Evolutionary conservation across 2,888 invertebrate species (phyloP), one percentile per base, ranked within the genome.

Genomic region (Synanthedon andrenaeformis): DNA sequence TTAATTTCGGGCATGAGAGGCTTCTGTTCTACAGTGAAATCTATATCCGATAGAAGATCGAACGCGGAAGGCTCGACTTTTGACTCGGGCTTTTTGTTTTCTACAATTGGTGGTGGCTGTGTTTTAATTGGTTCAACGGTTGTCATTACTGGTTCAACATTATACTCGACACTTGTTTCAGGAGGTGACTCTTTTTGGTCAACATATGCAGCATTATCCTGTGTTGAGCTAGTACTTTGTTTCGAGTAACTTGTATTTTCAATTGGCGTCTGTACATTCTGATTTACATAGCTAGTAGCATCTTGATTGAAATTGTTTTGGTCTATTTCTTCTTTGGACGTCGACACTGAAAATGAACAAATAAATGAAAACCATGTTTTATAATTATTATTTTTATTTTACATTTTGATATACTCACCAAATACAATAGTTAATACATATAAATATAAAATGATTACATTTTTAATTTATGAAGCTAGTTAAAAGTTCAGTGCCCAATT

Each of bases 21-120:
- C 50, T 89, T 89, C 62, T 91, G 90, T 66, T 89, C 90, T 12
- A 92, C 89, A 11, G 91, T 89, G 61, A 94, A 92, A 71, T 95
- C 94, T 51, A 95, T 89, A 52, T 92, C 95, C 0, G 94, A 92
- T 6, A 95, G 75, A 41, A 95, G 81, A 79, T 95, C 95, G 52
- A 93, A 89, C 54, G 91, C 90, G 6, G 79, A 72, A n/a, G 69
- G 67, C 58, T 82, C 80, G 0, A 70, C 42, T 53, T 70, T 74
- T 3, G 61, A 58, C 59, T 77, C 72, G 19, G 64, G 58, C 50
- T 53, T 49, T 52, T 62, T 56, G 28, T 57, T 57, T 55, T 65
- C 64, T 42, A 58, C 57, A 2, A 68, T 55, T 6, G 14, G 13
- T 42, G 42, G 42, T 45, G 45, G 6, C 14, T 45, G 45, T n/a